phyloP scores from a whole-genome alignment of 2,113 vertebrate species.

The Dicrurus megarhynchus region DNA sequence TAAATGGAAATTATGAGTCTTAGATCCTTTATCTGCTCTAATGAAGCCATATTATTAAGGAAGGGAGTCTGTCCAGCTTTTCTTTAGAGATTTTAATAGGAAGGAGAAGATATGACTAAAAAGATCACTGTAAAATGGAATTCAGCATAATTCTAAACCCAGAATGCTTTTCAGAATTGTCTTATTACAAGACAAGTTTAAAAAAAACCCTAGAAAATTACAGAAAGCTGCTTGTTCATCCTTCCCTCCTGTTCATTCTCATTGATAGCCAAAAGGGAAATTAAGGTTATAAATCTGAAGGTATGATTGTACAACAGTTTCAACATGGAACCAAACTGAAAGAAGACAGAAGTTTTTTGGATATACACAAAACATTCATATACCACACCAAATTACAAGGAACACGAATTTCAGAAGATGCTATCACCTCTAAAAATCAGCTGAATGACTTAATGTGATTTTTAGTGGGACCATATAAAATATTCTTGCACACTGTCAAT shows the following conservation, averaged over 20 bases:
- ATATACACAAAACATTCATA: background rate
- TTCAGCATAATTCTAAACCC: background rate
- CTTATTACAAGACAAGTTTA: background rate
- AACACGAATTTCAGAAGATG: background rate
- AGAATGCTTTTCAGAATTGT: background rate
- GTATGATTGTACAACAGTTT: background rate
- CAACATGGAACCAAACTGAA: background rate
- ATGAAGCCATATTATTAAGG: background rate
- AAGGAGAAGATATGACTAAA: background rate
- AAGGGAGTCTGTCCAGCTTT: background rate
- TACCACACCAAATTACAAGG: background rate
- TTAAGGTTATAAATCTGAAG: slow-evolving; percentile 45
- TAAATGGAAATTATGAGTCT: background rate
- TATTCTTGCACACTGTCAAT: background rate
- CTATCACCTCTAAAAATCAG: background rate
- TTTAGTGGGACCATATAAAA: background rate
- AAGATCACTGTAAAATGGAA: background rate
- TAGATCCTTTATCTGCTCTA: background rate
- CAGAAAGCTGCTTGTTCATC: background rate
- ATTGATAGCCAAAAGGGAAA: slow-evolving; percentile 22
- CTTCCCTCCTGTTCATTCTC: background rate
- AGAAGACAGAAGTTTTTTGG: background rate
- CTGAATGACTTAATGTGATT: background rate
- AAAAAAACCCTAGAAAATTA: background rate
- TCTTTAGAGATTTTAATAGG: background rate